These are phyloP conservation scores for Diogma glabrata DNA, from an alignment of 2,888 invertebrate species.

Conservation along the genomic window DNA sequence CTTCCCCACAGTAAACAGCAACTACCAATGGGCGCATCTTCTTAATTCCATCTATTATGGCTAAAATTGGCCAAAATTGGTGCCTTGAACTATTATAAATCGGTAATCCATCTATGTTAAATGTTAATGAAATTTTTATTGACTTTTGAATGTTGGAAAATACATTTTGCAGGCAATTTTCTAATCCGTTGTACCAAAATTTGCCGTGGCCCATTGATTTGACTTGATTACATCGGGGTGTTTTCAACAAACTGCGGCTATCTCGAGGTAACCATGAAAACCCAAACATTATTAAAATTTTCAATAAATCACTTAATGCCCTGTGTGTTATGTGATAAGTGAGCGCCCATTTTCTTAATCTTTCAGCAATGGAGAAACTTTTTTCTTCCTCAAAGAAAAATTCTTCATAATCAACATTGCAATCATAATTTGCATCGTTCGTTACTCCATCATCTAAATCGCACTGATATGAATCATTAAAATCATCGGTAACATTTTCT, in stretches of 20 bases:
- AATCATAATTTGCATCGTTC: no score
- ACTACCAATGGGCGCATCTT: no score
- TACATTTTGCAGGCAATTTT: not conserved
- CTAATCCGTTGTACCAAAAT: constrained; percentile 9
- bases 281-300: not conserved
- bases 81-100: not conserved
- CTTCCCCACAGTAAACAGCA: no score
- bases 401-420: no score
- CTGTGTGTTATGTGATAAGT: not conserved
- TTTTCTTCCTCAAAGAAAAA: no score
- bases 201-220: constrained; percentile 1
- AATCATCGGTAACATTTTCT: no score
- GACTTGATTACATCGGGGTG: not conserved
- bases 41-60: not conserved
- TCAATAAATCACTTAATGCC: not conserved
- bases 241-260: constrained; percentile 9
- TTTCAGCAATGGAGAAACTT: no score
- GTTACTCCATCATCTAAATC: no score
- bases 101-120: not conserved
- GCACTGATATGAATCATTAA: no score
- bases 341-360: no score
- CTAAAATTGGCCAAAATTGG: not conserved
- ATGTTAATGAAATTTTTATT: not conserved
- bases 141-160: not conserved
- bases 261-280: constrained; percentile 7